Percentiles rank a stretch among this genome's conserved stretches.
phyloP scores from a whole-genome alignment of 2,888 invertebrate species.

The Julus scandinavius region DNA sequence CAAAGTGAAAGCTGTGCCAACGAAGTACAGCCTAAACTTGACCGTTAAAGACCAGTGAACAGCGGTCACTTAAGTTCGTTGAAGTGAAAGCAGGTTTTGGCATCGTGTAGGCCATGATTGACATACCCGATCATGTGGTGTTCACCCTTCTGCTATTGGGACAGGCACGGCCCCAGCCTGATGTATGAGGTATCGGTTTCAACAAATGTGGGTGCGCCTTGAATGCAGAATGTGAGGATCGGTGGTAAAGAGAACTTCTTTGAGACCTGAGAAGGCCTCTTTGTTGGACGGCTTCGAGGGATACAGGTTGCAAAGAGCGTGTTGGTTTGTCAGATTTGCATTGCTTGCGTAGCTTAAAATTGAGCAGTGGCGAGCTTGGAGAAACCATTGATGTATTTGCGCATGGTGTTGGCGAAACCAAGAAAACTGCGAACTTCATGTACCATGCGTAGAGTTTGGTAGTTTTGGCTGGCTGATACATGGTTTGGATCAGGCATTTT shows the following conservation, averaged over 20 bases:
- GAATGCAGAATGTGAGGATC: not conserved
- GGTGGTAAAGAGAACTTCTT: constrained; percentile 7
- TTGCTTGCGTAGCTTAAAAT: not conserved
- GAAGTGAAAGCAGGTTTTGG: not conserved
- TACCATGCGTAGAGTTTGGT: not conserved
- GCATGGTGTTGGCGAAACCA: not conserved
- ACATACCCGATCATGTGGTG: no score
- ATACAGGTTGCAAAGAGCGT: not conserved
- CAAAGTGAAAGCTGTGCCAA: not conserved
- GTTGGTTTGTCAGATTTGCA: not conserved
- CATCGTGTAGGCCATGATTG: not conserved
- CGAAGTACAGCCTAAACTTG: constrained; percentile 42
- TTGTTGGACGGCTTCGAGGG: not conserved
- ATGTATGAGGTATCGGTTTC: no score
- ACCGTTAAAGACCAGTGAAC: constrained; percentile 54
- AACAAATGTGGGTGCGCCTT: constrained; percentile 15
- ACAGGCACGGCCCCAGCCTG: no score
- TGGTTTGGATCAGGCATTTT: not conserved
- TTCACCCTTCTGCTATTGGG: no score
- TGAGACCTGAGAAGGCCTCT: not conserved
- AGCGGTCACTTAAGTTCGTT: constrained; percentile 45
- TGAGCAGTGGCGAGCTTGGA: not conserved
- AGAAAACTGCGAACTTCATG: constrained; percentile 2
- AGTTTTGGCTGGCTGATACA: not conserved
- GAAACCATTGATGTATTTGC: not conserved